A percentile compares a stretch with the other conserved stretches of the same genome.
Conservation (phyloP, 2,888 invertebrate species). For the Ceriagrion tenellum region DNA sequence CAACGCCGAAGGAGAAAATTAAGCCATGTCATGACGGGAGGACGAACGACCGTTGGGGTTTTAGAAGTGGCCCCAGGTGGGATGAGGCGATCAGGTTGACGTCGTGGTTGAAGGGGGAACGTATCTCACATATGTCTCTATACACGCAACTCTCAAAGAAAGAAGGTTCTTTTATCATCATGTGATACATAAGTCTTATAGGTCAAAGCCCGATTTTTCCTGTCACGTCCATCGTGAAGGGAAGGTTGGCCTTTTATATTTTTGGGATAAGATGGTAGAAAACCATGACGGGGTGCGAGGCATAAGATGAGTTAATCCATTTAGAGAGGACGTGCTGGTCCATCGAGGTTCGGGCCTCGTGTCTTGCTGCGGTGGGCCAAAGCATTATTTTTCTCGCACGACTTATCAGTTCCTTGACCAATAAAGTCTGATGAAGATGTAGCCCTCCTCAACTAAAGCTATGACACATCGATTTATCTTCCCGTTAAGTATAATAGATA, state of each 20-base stretch:
- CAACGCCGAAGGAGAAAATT: neutral
- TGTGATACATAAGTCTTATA: neutral
- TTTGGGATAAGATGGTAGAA: neutral
- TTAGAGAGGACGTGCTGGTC: neutral
- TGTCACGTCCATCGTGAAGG: neutral
- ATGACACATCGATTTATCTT: too few relatives aligned
- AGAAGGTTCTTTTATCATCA: neutral
- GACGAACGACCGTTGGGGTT: neutral
- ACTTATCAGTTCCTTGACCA: too few relatives aligned
- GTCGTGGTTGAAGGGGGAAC: too few relatives aligned
- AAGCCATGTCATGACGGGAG: neutral
- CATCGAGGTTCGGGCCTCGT: neutral
- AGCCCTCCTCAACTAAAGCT: too few relatives aligned
- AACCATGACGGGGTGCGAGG: neutral
- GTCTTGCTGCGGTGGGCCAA: neutral
- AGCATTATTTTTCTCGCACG: too few relatives aligned
- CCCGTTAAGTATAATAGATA: too few relatives aligned
- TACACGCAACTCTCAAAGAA: neutral
- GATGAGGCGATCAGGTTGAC: neutral
- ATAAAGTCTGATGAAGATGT: too few relatives aligned
- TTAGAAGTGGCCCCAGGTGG: neutral
- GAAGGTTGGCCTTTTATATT: neutral
- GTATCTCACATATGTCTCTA: neutral
- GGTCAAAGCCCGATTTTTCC: neutral
- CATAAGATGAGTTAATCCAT: neutral